Base-by-base conservation (phyloP, 2,113 vertebrate species). In the Zapornia atra region DNA sequence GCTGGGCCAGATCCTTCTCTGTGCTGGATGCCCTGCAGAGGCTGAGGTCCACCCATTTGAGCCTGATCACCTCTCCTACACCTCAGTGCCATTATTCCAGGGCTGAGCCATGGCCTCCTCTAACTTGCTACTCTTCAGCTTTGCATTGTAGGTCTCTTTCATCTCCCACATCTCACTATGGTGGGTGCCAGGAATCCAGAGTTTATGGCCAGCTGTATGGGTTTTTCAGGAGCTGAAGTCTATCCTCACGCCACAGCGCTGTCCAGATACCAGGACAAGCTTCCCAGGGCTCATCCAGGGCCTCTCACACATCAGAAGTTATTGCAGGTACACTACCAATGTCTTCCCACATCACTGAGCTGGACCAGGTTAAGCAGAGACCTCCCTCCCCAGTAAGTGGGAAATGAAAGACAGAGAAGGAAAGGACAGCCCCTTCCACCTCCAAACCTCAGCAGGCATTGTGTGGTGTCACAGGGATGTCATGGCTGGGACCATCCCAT, bases 391-490 rank as follows among this genome's bases (percentile, higher is more conserved):
- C 65, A 42, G 33, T 1, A 2, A 42, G 26, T 9, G 22, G 56
- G 22, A 73, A 65, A 50, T 36, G 31, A 57, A 60, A 22, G 21
- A 22, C 42, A 34, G n/a, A 72, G 48, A 64, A 72, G 26, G 42
- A 60, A 80, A 76, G 63, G 51, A 29, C 40, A 91, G 42, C 20
- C 51, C 66, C 20, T 91, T 42, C 31, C 63, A 26, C n/a, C 7
- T 1, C 46, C 76, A 82, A 26, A 38, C 22, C 34, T 46, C 83
- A 78, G 53, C 48, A 73, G 65, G 26, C 24, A 12, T 4, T 38
- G 64, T 1, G 2, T 0, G 0, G 19, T 40, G 59, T 57, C 75
- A 44, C 54, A n/a, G 33, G 28, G 33, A 42, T 82, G 36, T 2
- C 0, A 26, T 16, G 7, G 64, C 12, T 26, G 7, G 29, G 17